Evolutionary conservation across 2,888 invertebrate genomes (phyloP), one percentile per base, ranked within the genome.

Genomic region (Gryllus longicercus): DNA sequence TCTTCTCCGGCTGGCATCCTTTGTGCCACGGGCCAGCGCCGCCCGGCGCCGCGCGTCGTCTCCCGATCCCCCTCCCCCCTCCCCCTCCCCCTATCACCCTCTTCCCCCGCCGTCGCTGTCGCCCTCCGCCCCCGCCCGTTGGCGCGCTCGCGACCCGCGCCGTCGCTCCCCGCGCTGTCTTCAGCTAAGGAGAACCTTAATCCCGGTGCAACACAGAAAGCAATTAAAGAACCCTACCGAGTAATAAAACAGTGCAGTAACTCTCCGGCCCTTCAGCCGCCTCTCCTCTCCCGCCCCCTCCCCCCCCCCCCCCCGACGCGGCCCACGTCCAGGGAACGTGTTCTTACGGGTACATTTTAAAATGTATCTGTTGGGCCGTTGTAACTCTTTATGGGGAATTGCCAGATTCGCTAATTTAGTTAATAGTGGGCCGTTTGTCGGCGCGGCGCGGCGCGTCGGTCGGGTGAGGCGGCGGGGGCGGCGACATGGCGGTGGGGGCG

Each of bases 151-250:
- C 38, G 38, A 38, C 50, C 63, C 25, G 51, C 79, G 11, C 14
- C 50, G 75, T 50, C n/a, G 23, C 79, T 75, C 38, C 63, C 51
- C 79, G n/a, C 76, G n/a, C 76, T 77, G 50, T 76, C 76, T 79
- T 76, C 38, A 77, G 74, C 51, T 76, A 77, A 77, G 77, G 49
- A 77, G 49, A 79, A 49, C 51, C 77, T 76, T 79, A 79, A 79
- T 79, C 79, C 76, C 79, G 76, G n/a, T 74, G 79, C 79, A 79
- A 79, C 79, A 79, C 79, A 79, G 76, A 79, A 79, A 76, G 79
- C 79, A 77, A 79, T 79, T 76, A 79, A 79, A 76, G 74, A 79
- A 51, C 76, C 76, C 79, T 76, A 79, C 76, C 76, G 63, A 74
- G 79, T 79, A 79, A 79, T 79, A 79, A 79, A 76, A 77, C 79